A percentile compares a stretch with the other conserved stretches of the same genome.
Evolutionary conservation across 2,113 vertebrate genomes (phyloP).

Genomic region (Microcebus tavaratra): DNA sequence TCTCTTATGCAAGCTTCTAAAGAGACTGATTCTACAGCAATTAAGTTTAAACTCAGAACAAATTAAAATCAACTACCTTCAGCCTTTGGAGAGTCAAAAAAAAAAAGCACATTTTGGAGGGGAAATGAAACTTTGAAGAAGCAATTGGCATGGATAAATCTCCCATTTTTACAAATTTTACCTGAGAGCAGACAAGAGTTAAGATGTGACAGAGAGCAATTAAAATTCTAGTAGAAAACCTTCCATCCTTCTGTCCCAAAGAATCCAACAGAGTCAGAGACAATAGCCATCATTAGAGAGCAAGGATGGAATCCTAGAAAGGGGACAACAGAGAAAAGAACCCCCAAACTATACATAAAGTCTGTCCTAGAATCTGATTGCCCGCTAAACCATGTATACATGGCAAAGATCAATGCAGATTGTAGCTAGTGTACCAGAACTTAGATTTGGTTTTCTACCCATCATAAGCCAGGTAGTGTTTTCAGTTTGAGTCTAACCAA

Average conservation of each 20-base stretch:
- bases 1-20: neutral
- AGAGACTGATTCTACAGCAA: neutral
- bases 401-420: neutral
- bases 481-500: neutral
- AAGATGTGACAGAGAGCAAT: neutral
- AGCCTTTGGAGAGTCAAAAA: neutral
- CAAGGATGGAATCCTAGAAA: neutral
- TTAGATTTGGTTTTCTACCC: neutral
- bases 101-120: neutral
- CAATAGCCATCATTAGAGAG: neutral
- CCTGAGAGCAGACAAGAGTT: neutral
- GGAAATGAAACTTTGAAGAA: neutral
- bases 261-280: neutral
- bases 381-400: neutral
- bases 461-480: neutral
- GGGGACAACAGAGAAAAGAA: neutral
- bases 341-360: neutral
- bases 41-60: neutral
- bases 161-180: neutral
- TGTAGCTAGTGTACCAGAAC: neutral
- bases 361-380: neutral
- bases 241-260: neutral
- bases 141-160: neutral
- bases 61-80: neutral
- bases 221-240: neutral